phyloP scores from a whole-genome alignment of 2,888 invertebrate genomes.

The Aphodius granarius region DNA sequence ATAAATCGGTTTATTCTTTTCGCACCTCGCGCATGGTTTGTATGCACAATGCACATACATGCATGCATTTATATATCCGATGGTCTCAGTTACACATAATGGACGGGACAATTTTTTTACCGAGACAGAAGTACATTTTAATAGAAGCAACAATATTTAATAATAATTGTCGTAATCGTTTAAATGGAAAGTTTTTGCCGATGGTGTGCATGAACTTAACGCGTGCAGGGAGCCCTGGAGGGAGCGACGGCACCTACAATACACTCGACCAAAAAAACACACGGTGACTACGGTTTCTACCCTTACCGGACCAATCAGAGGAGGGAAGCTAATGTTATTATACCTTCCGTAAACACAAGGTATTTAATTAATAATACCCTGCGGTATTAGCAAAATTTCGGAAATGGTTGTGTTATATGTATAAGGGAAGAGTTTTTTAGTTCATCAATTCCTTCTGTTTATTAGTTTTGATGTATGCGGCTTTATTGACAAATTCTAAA shows the following conservation, averaged over 20 bases:
- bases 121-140: no score
- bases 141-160: no score
- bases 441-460: no score
- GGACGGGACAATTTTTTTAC: no score
- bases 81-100: no score
- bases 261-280: neutral
- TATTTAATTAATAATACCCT: neutral
- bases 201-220: neutral
- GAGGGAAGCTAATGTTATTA: neutral
- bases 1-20: no score
- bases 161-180: no score
- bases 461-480: no score
- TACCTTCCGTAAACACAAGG: neutral
- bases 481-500: no score
- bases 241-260: neutral
- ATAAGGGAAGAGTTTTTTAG: neutral
- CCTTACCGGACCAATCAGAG: constrained; percentile 38
- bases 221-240: neutral
- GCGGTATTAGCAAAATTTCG: neutral
- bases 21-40: no score
- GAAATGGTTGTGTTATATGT: neutral
- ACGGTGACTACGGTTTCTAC: constrained; percentile 33
- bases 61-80: no score
- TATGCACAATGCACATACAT: no score
- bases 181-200: neutral